These are phyloP conservation scores for Darwinula stevensoni DNA, from an alignment of 2,888 invertebrate genomes.

Conservation along the genomic window DNA sequence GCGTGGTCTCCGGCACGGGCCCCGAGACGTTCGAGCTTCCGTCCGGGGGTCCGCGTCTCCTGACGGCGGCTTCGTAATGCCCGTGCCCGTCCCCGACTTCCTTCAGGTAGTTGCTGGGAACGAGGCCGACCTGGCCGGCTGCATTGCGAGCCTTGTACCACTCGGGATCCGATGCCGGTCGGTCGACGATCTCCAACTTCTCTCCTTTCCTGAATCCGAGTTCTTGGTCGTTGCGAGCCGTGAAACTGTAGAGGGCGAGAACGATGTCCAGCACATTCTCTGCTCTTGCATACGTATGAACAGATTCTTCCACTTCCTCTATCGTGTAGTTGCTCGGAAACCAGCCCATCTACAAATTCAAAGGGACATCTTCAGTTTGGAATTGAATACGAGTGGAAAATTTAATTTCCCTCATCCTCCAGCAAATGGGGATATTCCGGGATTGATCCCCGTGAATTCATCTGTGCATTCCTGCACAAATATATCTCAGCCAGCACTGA, in stretches of 20 bases:
- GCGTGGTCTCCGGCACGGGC: neutral
- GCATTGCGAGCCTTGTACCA: slow-evolving; percentile 91
- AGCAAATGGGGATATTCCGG: too few relatives aligned
- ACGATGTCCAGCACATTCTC: slow-evolving; percentile 86
- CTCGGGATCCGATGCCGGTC: slow-evolving; percentile 89
- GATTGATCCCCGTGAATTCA: too few relatives aligned
- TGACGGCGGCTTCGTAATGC: too few relatives aligned
- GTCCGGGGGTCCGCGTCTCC: neutral
- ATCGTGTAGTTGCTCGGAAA: slow-evolving; percentile 92
- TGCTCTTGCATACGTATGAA: slow-evolving; percentile 77
- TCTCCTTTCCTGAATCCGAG: slow-evolving; percentile 90
- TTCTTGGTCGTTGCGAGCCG: slow-evolving; percentile 75
- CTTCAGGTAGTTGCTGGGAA: slow-evolving; percentile 80
- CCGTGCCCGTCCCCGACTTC: too few relatives aligned
- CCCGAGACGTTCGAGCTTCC: neutral
- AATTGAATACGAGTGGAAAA: neutral
- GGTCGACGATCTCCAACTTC: slow-evolving; percentile 75
- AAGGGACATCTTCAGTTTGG: too few relatives aligned
- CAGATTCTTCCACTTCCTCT: slow-evolving; percentile 40
- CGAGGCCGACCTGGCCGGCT: slow-evolving; percentile 70
- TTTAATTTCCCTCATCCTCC: neutral
- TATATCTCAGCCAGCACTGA: too few relatives aligned
- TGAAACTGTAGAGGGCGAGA: slow-evolving; percentile 75
- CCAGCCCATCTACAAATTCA: slow-evolving; percentile 41
- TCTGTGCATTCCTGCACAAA: too few relatives aligned